Evolutionary conservation across 2,113 vertebrate genomes (phyloP).

Genomic region (Gobius niger): DNA sequence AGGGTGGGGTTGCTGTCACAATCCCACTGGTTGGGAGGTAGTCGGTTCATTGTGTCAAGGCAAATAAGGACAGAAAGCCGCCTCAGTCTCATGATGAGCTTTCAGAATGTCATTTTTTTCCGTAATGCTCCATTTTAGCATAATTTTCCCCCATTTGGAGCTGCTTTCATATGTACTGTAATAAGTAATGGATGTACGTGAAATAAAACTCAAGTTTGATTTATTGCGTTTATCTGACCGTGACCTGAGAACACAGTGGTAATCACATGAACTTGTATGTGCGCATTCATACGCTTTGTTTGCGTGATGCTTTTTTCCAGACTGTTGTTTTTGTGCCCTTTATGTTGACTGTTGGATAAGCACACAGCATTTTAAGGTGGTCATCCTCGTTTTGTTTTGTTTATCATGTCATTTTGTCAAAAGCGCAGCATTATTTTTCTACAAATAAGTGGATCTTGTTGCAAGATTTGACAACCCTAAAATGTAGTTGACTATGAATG

Average conservation of each 20-base stretch:
- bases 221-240: neutral
- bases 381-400: too few relatives aligned
- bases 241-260: slow-evolving; percentile 17
- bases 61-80: slow-evolving; percentile 57
- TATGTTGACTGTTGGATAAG: too few relatives aligned
- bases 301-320: neutral
- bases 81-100: slow-evolving; percentile 19
- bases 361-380: too few relatives aligned
- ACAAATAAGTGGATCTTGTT: too few relatives aligned
- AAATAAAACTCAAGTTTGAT: neutral
- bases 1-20: slow-evolving; percentile 74
- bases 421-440: too few relatives aligned
- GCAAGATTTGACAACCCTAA: too few relatives aligned
- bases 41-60: slow-evolving; percentile 50
- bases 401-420: too few relatives aligned
- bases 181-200: neutral
- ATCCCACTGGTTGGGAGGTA: slow-evolving; percentile 19
- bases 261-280: slow-evolving; percentile 6
- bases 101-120: slow-evolving; percentile 11
- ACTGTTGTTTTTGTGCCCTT: neutral
- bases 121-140: neutral
- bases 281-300: slow-evolving; percentile 10
- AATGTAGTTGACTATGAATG: too few relatives aligned
- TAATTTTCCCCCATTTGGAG: too few relatives aligned
- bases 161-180: neutral